phyloP scores from a whole-genome alignment of 2,888 invertebrate genomes.

The Abrostola triplasia region DNA sequence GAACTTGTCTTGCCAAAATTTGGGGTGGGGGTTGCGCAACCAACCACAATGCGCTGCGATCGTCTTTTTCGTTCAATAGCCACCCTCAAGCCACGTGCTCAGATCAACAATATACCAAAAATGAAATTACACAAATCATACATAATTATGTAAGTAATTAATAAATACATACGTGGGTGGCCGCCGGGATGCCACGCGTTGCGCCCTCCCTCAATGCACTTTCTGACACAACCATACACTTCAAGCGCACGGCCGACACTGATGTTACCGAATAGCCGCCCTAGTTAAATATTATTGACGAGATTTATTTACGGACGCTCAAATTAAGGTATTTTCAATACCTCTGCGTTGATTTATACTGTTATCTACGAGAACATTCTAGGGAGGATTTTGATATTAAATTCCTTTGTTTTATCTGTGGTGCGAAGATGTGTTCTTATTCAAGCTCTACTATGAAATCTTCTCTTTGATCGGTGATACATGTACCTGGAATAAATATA shows the following conservation, averaged over 20 bases:
- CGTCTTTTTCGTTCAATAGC: slow-evolving; percentile 21
- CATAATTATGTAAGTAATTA: background rate
- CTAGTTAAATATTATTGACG: slow-evolving; percentile 36
- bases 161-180: slow-evolving; percentile 29
- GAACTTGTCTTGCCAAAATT: slow-evolving; percentile 12
- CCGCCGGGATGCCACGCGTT: slow-evolving; percentile 16
- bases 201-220: slow-evolving; percentile 27
- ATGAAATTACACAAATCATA: background rate
- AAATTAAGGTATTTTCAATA: slow-evolving; percentile 23
- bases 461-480: background rate
- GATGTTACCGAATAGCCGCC: slow-evolving; percentile 28
- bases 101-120: background rate
- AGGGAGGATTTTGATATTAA: slow-evolving; percentile 1
- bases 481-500: too few species aligned
- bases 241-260: slow-evolving; percentile 37
- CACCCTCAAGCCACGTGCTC: background rate
- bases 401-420: slow-evolving; percentile 3
- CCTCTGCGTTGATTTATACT: slow-evolving; percentile 8
- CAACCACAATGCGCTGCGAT: slow-evolving; percentile 17
- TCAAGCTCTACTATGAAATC: background rate
- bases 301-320: slow-evolving; percentile 30
- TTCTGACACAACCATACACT: slow-evolving; percentile 43
- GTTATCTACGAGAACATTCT: background rate
- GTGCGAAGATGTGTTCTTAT: background rate
- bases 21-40: background rate